Conservation (phyloP, 53 echinoderm and acorn worm genomes). For the Echinometra lucunter region DNA sequence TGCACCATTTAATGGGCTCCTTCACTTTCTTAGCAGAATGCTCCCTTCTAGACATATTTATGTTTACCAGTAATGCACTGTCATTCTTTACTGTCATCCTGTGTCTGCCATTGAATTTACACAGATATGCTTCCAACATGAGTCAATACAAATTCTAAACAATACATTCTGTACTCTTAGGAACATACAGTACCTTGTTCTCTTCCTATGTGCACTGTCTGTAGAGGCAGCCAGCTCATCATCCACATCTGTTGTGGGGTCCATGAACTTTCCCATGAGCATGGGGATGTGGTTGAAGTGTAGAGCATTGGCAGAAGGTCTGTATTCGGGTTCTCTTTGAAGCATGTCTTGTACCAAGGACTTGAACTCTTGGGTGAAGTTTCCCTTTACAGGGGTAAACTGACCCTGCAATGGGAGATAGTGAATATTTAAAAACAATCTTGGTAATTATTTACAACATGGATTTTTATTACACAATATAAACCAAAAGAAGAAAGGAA, state of each 20-base stretch:
- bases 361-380: slow-evolving; percentile 94
- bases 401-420: slow-evolving; percentile 77
- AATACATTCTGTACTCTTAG: too few species aligned
- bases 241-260: slow-evolving; percentile 86
- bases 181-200: slow-evolving; percentile 77
- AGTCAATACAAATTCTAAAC: background rate
- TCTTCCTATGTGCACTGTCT: slow-evolving; percentile 81
- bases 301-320: slow-evolving; percentile 96
- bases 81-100: background rate
- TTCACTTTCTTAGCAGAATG: background rate
- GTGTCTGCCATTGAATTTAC: background rate
- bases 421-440: slow-evolving; percentile 2
- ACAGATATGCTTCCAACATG: too few species aligned
- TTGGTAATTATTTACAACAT: background rate
- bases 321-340: slow-evolving; percentile 96
- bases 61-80: background rate
- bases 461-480: background rate
- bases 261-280: slow-evolving; percentile 87
- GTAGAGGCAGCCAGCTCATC: slow-evolving; percentile 80
- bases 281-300: slow-evolving; percentile 82
- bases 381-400: slow-evolving; percentile 97
- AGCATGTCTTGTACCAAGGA: slow-evolving; percentile 96
- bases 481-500: background rate
- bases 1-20: background rate
- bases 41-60: background rate